Evolutionary conservation across 2,888 invertebrate genomes (phyloP).

Genomic region (Ornithoptera priamus): DNA sequence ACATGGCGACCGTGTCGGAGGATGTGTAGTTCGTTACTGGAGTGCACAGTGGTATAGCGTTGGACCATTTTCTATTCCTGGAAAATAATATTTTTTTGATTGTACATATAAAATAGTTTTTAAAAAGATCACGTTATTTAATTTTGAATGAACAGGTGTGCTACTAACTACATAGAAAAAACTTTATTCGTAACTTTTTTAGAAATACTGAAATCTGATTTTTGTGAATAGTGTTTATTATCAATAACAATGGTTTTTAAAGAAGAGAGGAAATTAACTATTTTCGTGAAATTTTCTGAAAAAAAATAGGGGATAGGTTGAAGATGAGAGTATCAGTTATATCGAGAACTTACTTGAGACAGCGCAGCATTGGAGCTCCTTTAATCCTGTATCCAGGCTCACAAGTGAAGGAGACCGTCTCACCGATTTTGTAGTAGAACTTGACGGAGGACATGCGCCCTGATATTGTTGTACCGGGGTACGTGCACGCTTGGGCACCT

Average conservation of each 20-base stretch:
- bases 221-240: too few relatives aligned
- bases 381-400: slow-evolving; percentile 86
- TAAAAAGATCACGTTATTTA: too few relatives aligned
- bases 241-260: too few relatives aligned
- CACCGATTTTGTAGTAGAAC: slow-evolving; percentile 93
- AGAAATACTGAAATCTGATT: too few relatives aligned
- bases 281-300: too few relatives aligned
- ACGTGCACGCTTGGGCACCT: slow-evolving; percentile 91
- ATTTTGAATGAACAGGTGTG: too few relatives aligned
- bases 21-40: slow-evolving; percentile 66
- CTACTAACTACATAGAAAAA: too few relatives aligned
- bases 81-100: background rate
- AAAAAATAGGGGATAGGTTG: too few relatives aligned
- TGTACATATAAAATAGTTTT: too few relatives aligned
- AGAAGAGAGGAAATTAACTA: too few relatives aligned
- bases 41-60: slow-evolving; percentile 88
- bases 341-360: slow-evolving; percentile 73
- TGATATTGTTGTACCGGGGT: slow-evolving; percentile 92
- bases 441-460: slow-evolving; percentile 92
- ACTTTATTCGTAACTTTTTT: too few relatives aligned
- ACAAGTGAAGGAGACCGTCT: slow-evolving; percentile 91
- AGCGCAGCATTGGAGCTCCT: slow-evolving; percentile 89
- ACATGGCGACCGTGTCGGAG: slow-evolving; percentile 63
- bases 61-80: slow-evolving; percentile 92
- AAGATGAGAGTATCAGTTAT: too few relatives aligned